These are phyloP conservation scores for Gymnocephalus cernua DNA, from an alignment of 2,113 vertebrate genomes.

Conservation along the genomic window DNA sequence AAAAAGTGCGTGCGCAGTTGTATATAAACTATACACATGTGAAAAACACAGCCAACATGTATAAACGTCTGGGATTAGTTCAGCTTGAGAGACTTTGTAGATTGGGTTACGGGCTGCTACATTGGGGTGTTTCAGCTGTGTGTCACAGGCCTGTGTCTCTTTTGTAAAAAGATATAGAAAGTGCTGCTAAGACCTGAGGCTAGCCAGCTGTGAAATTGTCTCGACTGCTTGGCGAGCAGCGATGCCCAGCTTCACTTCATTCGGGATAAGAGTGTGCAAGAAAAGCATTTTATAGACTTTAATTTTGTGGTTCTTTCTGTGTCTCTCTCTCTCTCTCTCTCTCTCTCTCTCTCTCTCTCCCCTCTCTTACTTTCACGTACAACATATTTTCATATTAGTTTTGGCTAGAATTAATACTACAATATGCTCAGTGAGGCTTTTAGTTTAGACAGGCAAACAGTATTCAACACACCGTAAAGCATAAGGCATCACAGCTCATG, in stretches of 20 bases:
- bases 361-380: conserved; percentile 18
- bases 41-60: conserved; percentile 48
- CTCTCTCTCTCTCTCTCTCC: not conserved
- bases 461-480: conserved; percentile 66
- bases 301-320: conserved; percentile 50
- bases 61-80: conserved; percentile 76
- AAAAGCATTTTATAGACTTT: conserved; percentile 68
- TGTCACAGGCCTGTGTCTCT: conserved; percentile 65
- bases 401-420: conserved; percentile 65
- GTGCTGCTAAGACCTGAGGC: conserved; percentile 75
- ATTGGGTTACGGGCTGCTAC: conserved; percentile 70
- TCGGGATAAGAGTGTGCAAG: conserved; percentile 69
- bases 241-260: conserved; percentile 64
- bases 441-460: conserved; percentile 59
- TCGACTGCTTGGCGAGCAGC: conserved; percentile 63
- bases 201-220: conserved; percentile 83
- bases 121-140: conserved; percentile 66
- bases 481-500: conserved; percentile 37
- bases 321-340: not conserved
- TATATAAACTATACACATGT: conserved; percentile 32
- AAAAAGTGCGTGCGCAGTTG: not conserved
- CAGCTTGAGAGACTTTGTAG: conserved; percentile 54
- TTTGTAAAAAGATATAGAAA: conserved; percentile 75
- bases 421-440: conserved; percentile 57
- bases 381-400: conserved; percentile 73